Evolutionary conservation across 35 echinoderm and acorn worm species (phyloP).

Genomic region (Nesometra sesokonis): DNA sequence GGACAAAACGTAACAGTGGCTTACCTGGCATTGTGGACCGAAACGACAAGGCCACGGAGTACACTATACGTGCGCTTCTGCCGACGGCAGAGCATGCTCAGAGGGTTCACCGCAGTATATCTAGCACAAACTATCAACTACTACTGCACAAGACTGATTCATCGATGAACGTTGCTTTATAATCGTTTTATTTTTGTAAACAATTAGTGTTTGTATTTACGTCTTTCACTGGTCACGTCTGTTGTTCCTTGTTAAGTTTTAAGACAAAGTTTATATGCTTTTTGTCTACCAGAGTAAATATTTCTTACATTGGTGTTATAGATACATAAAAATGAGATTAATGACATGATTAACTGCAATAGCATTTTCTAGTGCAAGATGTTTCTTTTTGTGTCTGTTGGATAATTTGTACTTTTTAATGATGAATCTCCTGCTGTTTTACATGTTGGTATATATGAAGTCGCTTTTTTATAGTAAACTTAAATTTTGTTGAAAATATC

Average conservation of each 20-base stretch:
- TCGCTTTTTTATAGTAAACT: neutral
- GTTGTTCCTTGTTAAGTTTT: neutral
- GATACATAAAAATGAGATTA: neutral
- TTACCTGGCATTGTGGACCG: neutral
- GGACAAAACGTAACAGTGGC: neutral
- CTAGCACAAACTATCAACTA: neutral
- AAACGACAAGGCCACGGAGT: neutral
- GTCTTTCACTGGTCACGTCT: neutral
- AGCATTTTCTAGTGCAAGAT: neutral
- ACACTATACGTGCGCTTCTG: neutral
- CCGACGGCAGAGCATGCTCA: neutral
- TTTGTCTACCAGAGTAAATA: neutral
- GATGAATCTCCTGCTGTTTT: neutral
- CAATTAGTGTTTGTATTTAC: neutral
- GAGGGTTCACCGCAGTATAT: neutral
- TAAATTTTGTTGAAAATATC: neutral
- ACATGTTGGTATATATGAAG: neutral
- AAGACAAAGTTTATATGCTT: neutral
- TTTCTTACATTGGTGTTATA: neutral
- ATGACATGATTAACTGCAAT: neutral
- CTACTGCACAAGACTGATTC: neutral
- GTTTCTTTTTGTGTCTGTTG: neutral
- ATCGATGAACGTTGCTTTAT: neutral
- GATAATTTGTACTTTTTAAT: neutral
- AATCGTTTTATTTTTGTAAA: neutral